These are phyloP conservation scores for Tenodera sinensis DNA, from an alignment of 2,888 invertebrate genomes.

Conservation along the genomic window DNA sequence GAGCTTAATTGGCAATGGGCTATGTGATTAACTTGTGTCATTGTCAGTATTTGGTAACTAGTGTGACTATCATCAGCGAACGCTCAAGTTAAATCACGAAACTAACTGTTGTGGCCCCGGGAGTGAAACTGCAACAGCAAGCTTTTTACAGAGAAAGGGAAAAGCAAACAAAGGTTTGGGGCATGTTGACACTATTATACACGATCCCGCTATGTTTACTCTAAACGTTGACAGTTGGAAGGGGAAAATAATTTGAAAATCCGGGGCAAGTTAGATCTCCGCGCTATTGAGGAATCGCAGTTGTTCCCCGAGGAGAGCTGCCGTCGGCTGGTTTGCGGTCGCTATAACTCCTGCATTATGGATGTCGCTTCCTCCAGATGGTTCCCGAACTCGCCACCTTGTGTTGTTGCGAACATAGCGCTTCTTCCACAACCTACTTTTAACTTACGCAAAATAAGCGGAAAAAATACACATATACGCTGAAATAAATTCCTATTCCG, in stretches of 20 bases:
- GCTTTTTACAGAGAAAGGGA: not conserved
- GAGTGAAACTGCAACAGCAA: not conserved
- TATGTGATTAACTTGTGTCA: too few species aligned
- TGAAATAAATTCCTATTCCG: too few species aligned
- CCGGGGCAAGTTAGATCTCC: not conserved
- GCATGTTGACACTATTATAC: not conserved
- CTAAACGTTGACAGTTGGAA: not conserved
- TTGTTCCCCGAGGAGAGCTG: not conserved
- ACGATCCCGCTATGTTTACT: not conserved
- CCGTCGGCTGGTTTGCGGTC: not conserved
- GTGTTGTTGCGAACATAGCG: not conserved
- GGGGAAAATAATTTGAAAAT: not conserved
- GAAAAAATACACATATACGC: too few species aligned
- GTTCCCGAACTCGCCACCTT: not conserved
- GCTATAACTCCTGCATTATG: not conserved
- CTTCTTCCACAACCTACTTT: too few species aligned
- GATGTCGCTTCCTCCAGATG: not conserved
- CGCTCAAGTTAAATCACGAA: too few species aligned
- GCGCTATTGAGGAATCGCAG: not conserved
- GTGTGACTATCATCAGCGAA: too few species aligned
- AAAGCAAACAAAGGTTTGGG: not conserved
- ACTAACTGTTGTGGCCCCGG: not conserved
- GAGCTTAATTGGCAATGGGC: too few species aligned
- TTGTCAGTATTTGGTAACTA: too few species aligned
- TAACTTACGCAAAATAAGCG: too few species aligned